Conservation (phyloP, 2,797 vertebrate species). For the Rhinella marina region DNA sequence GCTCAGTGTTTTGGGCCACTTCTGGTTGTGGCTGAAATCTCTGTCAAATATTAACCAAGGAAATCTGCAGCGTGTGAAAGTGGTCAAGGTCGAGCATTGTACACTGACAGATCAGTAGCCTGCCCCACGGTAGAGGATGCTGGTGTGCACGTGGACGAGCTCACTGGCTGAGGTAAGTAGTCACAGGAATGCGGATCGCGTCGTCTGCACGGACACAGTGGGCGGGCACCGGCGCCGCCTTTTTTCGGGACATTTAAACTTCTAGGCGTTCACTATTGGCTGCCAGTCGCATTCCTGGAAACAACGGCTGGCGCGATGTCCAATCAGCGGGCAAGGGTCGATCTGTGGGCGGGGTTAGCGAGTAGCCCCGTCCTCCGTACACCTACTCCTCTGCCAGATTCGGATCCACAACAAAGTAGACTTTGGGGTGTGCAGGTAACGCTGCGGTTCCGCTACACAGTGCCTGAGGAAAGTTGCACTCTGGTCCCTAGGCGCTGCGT, state of each 20-base stretch:
- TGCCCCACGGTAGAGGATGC: too few species aligned
- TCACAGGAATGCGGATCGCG: too few species aligned
- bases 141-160: too few species aligned
- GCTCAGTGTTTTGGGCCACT: too few species aligned
- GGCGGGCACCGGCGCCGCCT: background rate
- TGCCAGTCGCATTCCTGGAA: slow-evolving; percentile 36
- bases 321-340: background rate
- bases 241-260: slow-evolving; percentile 52
- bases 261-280: slow-evolving; percentile 6
- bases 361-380: background rate
- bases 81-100: too few species aligned
- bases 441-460: background rate
- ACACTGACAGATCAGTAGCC: too few species aligned
- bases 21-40: too few species aligned
- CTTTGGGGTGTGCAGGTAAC: background rate
- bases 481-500: background rate
- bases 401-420: slow-evolving; percentile 8
- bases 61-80: too few species aligned
- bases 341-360: background rate
- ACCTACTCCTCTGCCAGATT: background rate
- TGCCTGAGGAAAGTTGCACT: background rate
- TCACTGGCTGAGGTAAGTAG: too few species aligned
- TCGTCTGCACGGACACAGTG: too few species aligned
- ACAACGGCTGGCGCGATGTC: slow-evolving; percentile 14
- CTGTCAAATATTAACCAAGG: too few species aligned